Evolutionary conservation across 2,888 invertebrate genomes (phyloP), one percentile per base, ranked within the genome.

Genomic region (Drosophila rellima): DNA sequence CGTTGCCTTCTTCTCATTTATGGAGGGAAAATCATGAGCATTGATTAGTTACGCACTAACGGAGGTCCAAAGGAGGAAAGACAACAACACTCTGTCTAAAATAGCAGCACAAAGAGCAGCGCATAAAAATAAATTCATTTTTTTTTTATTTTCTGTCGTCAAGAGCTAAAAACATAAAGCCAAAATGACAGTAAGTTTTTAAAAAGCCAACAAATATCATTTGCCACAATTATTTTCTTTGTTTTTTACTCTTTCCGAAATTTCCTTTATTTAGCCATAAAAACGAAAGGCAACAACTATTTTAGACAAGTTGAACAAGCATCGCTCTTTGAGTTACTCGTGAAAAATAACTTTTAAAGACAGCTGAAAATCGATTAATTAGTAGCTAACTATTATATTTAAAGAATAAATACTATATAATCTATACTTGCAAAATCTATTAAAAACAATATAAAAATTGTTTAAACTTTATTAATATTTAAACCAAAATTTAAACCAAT

Each of bases 41-140:
- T 85, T 88, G 82, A 83, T 88, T 83, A 85, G 78, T 67, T 72
- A 67, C 65, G 72, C 85, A 67, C 68, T 44, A 59, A 44, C 54
- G 54, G 35, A 66, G 60, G 45, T 37, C 33, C 39, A 50, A 37
- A 42, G 50, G 29, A 59, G 26, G 57, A 18, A 54, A 20, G 40
- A n/a, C 3, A 45, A 40, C 56, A 48, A 56, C 55, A 67, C 39
- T 50, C 50, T 50, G 7, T 26, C 26, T 26, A 23, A 56, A 15
- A 54, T 50, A 50, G 23, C 42, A 42, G 47, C 35, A 57, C 44
- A 69, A 64, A 62, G 45, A 31, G 31, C 18, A 57, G 29, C 29
- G 40, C 47, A 51, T 48, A 61, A 61, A 70, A 66, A 70, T 50
- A 78, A 64, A 44, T 18, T 57, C 42, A 37, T 63, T 54, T 66